Evolutionary conservation across 2,888 invertebrate genomes (phyloP).

Genomic region (Dolomedes plantarius): DNA sequence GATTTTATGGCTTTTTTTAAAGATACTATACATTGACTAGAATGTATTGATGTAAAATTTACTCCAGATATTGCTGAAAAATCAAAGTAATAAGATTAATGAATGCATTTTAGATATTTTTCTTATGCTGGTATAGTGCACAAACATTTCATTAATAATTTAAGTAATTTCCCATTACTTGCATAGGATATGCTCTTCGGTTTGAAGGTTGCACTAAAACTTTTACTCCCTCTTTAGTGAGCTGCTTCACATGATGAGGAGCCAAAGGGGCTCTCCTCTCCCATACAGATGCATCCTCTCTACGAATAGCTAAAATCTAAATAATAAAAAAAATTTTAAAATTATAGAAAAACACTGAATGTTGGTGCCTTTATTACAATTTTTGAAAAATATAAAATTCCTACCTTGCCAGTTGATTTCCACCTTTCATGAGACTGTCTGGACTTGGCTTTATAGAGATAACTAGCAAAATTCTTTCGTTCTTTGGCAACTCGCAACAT

Average conservation of each 20-base stretch:
- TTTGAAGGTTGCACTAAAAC: constrained; percentile 99
- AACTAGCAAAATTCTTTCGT: constrained; percentile 26
- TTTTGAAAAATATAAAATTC: no score
- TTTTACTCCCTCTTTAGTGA: constrained; percentile 91
- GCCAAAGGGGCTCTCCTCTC: constrained; percentile 96
- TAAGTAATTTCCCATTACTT: constrained; percentile 79
- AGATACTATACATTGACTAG: no score
- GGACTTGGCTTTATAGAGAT: constrained; percentile 44
- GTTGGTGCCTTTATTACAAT: no score
- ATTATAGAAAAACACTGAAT: no score
- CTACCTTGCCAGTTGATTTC: constrained; percentile 50
- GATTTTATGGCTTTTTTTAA: no score
- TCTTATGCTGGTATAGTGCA: no score
- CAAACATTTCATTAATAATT: no score
- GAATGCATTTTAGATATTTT: no score
- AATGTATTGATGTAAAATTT: no score
- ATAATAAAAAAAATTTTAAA: neutral
- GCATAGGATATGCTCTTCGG: constrained; percentile 97
- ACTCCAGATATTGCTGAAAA: no score
- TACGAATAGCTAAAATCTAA: constrained; percentile 87
- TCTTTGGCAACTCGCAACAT: constrained; percentile 36
- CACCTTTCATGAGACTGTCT: constrained; percentile 7
- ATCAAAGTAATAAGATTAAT: no score
- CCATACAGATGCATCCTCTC: constrained; percentile 97
- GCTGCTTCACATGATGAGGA: constrained; percentile 90